Base-by-base conservation (phyloP, 2,113 vertebrate species). In the Podarcis muralis region DNA sequence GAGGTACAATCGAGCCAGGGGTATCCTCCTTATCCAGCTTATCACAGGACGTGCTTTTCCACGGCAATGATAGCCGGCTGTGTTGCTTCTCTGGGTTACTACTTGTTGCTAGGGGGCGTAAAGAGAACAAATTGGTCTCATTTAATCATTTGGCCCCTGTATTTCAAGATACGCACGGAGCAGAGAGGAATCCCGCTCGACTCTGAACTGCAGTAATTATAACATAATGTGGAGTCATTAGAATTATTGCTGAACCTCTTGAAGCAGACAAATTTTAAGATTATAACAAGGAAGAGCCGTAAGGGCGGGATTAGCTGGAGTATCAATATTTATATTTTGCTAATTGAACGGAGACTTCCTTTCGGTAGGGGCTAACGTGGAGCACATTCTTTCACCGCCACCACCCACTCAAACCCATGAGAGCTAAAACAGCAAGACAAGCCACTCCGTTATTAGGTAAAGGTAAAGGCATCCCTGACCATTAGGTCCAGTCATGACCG, bases 21-120 rank as follows among this genome's bases (percentile, higher is more conserved):
- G 48, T 53, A 53, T 53, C 11, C 11, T 53, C 11, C 48, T 53
- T 12, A 53, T 12, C 48, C 48, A 53, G 2, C 2, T 53, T 53
- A 53, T 53, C 48, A 53, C 48, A 53, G 48, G 48, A 53, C 9
- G 0, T 53, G 48, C 48, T 53, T 53, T 53, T 53, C 48, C 48
- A 53, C 2, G 48, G 23, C 0, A 32, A 84, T 27, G 23, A 32
- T 30, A 20, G 40, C 9, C 16, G 1, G 13, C 16, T 13, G 12
- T 16, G 15, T 85, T 40, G 6, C 72, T 85, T 43, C 43, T 53
- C 30, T 78, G 90, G 90, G 93, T 90, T 92, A 88, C 91, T 69
- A 88, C 85, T 92, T 95, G 93, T 94, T 93, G 94, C 92, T 94
- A 95, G 85, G 78, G 83, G 91, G 88, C 90, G 91, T 37, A 92